Conservation (phyloP, 2,888 invertebrate species). For the Geophilus truncorum region DNA sequence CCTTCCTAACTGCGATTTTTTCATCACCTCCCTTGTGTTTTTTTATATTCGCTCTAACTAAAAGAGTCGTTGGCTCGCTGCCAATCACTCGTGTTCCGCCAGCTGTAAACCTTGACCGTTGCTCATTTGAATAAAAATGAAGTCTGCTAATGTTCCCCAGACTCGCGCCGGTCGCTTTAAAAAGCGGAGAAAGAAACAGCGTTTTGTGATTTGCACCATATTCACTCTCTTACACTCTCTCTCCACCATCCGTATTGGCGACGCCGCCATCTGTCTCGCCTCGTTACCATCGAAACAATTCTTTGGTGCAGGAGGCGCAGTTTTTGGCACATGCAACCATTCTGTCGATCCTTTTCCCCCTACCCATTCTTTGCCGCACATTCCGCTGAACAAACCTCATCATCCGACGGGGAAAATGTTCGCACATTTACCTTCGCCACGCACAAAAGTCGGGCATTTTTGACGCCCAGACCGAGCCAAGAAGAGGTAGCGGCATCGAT, state of each 20-base stretch:
- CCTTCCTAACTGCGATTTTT: not conserved
- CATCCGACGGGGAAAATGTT: not conserved
- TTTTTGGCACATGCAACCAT: not conserved
- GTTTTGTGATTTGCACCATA: not conserved
- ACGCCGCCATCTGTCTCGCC: not conserved
- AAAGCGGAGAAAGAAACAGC: not conserved
- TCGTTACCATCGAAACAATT: slow-evolving; percentile 20
- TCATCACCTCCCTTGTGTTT: not conserved
- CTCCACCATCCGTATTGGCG: not conserved
- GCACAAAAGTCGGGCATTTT: slow-evolving; percentile 1
- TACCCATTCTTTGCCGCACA: not conserved
- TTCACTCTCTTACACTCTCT: not conserved
- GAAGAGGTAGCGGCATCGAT: not conserved
- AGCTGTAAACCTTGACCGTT: slow-evolving; percentile 3
- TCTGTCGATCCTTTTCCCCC: not conserved
- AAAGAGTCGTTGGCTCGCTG: not conserved
- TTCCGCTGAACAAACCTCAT: not conserved
- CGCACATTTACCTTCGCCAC: not conserved
- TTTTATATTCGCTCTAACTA: not conserved
- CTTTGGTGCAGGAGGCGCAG: not conserved
- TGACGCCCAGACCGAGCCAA: not conserved
- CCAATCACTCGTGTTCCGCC: slow-evolving; percentile 1
- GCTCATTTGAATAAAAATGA: slow-evolving; percentile 16
- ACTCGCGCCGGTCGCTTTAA: not conserved
- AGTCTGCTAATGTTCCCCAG: not conserved